Conservation (phyloP, 2,113 vertebrate species). For the Nibea coibor region DNA sequence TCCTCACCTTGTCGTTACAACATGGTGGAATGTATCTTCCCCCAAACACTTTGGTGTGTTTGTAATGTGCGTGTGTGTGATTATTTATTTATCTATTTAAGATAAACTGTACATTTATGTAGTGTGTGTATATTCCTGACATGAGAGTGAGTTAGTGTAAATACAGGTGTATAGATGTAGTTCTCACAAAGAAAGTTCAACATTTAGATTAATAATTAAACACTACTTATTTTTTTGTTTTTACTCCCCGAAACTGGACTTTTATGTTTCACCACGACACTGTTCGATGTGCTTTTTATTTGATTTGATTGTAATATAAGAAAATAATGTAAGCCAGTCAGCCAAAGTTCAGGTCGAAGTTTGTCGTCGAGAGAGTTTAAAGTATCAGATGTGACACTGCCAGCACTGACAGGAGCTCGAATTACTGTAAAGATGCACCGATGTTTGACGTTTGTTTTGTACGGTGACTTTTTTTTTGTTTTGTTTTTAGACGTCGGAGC, state of each 20-base stretch:
- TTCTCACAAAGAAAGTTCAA: background rate
- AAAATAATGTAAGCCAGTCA: background rate
- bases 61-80: conserved; percentile 46
- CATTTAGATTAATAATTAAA: background rate
- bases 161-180: conserved; percentile 41
- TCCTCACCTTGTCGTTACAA: conserved; percentile 23
- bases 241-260: background rate
- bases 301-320: background rate
- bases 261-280: background rate
- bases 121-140: conserved; percentile 24
- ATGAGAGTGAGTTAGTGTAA: conserved; percentile 17
- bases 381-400: conserved; percentile 37
- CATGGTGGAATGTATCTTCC: conserved; percentile 63
- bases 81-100: conserved; percentile 62
- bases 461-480: background rate
- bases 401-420: conserved; percentile 22
- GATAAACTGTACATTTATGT: conserved; percentile 59
- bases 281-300: conserved; percentile 24
- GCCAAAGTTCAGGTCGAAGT: conserved; percentile 27
- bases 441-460: background rate
- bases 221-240: background rate
- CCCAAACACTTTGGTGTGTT: conserved; percentile 33
- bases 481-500: background rate
- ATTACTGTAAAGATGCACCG: background rate
- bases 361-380: background rate